phyloP scores from a whole-genome alignment of 1,140 invertebrate species.

The Phymastichus coffea region DNA sequence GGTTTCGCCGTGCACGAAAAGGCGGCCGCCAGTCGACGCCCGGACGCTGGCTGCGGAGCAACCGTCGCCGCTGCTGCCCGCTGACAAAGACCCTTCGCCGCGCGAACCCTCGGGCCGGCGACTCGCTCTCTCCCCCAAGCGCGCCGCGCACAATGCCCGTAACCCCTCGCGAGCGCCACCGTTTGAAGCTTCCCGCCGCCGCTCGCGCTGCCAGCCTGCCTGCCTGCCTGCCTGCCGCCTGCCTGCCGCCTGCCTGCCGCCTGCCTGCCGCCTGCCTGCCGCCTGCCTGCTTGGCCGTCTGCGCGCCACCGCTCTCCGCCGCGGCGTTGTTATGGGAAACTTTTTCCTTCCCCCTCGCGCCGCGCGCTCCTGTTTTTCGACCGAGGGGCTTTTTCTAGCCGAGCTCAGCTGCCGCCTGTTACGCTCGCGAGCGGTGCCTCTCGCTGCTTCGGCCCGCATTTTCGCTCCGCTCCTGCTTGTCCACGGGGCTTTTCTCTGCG shows the following conservation, averaged over 20 bases:
- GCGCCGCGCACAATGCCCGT: background rate
- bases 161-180: background rate
- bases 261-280: too few relatives aligned
- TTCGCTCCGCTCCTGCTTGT: too few relatives aligned
- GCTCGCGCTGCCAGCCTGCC: too few relatives aligned
- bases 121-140: background rate
- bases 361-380: background rate
- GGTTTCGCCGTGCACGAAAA: constrained; percentile 39
- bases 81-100: constrained; percentile 4
- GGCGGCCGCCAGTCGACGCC: constrained; percentile 31
- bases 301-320: too few relatives aligned
- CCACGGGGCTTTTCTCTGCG: too few relatives aligned
- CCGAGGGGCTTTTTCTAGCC: background rate
- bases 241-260: too few relatives aligned
- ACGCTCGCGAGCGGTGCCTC: too few relatives aligned
- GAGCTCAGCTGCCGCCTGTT: background rate
- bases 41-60: constrained; percentile 30
- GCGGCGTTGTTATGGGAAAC: constrained; percentile 28
- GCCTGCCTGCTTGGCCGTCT: too few relatives aligned
- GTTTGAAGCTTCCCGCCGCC: constrained; percentile 26
- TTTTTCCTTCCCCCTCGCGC: constrained; percentile 2
- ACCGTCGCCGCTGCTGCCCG: constrained; percentile 27
- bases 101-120: background rate
- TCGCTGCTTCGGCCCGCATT: too few relatives aligned
- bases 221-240: too few relatives aligned